Evolutionary conservation across 2,888 invertebrate species (phyloP), one percentile per base, ranked within the genome.

Genomic region (Ornithoptera alexandrae): DNA sequence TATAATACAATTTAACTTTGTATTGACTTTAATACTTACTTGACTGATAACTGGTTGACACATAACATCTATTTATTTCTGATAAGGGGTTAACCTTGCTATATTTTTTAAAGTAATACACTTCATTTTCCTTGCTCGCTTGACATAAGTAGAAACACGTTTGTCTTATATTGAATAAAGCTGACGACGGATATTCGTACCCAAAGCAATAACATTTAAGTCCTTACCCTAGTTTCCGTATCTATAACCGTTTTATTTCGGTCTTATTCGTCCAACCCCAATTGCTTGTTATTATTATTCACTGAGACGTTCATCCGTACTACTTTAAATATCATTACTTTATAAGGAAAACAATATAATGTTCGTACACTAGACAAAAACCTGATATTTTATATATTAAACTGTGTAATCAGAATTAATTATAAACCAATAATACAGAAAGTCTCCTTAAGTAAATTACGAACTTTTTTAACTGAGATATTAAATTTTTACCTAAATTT

Each of bases 171-270:
- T 22, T 58, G 22, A 58, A 58, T 15, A 22, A 10, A 58, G 22
- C n/a, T 58, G 57, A 58, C 22, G 57, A 58, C 57, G 57, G 8
- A 58, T 22, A 58, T 58, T 58, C 57, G 15, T 20, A 58, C 57
- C 57, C 57, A 22, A 58, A 58, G 57, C 57, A 22, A 58, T 60
- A 36, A 60, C 60, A 60, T 60, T 60, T 30, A 60, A 60, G 60
- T 60, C 30, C 60, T 24, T 60, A 60, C 60, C 24, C 58, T 58
- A 20, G 15, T 58, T 58, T 58, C 58, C 60, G 60, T 60, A n/a
- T 60, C 60, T 60, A 24, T 30, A 30, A 60, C 60, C 36, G 18
- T 60, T 60, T 30, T 36, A 60, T 60, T 60, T 36, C 36, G 36
- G 60, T 60, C 60, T 60, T 36, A 60, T 58, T 60, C 36, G 60